Percentiles rank a stretch among this genome's conserved stretches.
Evolutionary conservation across 2,888 invertebrate species (phyloP).

Genomic region (Tinea trinotella): DNA sequence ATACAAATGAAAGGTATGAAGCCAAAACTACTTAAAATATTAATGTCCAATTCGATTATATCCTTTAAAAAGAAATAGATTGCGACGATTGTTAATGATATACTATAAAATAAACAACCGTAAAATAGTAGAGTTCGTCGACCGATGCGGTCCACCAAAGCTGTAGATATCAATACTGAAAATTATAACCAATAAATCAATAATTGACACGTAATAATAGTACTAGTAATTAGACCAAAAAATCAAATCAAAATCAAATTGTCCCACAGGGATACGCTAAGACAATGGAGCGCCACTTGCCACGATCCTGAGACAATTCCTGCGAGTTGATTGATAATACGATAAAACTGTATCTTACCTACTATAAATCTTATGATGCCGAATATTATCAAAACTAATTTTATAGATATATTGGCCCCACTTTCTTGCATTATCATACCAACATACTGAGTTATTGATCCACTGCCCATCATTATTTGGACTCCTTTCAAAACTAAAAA

Average conservation of each 20-base stretch:
- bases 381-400: conserved; percentile 44
- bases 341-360: no score
- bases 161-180: conserved; percentile 45
- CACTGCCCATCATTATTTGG: conserved; percentile 42
- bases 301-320: no score
- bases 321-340: no score
- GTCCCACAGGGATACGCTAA: no score
- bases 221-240: no score
- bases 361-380: conserved; percentile 43
- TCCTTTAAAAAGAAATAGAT: conserved; percentile 49
- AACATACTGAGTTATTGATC: conserved; percentile 46
- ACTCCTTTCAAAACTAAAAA: conserved; percentile 45
- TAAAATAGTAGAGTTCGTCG: conserved; percentile 57
- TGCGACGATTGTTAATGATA: conserved; percentile 33
- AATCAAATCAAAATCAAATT: no score
- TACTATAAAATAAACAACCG: conserved; percentile 42
- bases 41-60: conserved; percentile 32
- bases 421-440: conserved; percentile 49
- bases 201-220: no score
- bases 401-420: conserved; percentile 31
- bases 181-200: no score
- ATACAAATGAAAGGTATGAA: conserved; percentile 54
- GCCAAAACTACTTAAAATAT: conserved; percentile 34
- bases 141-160: conserved; percentile 47
- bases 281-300: no score